These are phyloP conservation scores for Trematomus bernacchii DNA, from an alignment of 2,797 vertebrate species.

Conservation along the genomic window DNA sequence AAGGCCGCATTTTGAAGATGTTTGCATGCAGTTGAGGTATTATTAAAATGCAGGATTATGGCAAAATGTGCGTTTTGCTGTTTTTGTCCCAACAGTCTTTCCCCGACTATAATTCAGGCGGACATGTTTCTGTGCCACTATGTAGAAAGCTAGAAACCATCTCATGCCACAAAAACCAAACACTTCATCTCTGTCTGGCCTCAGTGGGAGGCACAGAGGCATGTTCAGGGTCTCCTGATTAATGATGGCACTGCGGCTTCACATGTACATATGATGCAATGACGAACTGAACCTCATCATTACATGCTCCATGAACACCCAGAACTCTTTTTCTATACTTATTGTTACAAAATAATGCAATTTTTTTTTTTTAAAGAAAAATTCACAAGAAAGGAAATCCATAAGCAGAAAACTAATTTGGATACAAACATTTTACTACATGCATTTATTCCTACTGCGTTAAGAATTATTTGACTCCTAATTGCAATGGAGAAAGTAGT, in stretches of 20 bases:
- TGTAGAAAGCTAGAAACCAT: slow-evolving; percentile 30
- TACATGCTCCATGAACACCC: background rate
- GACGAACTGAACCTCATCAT: background rate
- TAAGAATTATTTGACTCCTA: background rate
- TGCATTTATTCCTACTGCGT: background rate
- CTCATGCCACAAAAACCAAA: slow-evolving; percentile 20
- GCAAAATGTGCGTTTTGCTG: background rate
- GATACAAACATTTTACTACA: too few species aligned
- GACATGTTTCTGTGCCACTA: slow-evolving; percentile 34
- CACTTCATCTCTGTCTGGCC: slow-evolving; percentile 35
- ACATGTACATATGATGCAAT: slow-evolving; percentile 5
- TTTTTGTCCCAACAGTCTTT: background rate
- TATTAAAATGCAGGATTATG: slow-evolving; percentile 18
- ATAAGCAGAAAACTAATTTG: background rate
- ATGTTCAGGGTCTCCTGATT: slow-evolving; percentile 35
- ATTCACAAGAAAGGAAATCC: background rate
- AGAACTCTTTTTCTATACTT: background rate
- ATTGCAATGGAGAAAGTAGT: background rate
- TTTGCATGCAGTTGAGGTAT: background rate
- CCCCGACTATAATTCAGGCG: slow-evolving; percentile 5
- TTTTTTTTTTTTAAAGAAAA: too few species aligned
- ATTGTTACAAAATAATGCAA: background rate
- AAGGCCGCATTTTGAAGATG: background rate
- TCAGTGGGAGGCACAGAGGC: slow-evolving; percentile 24
- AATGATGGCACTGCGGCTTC: slow-evolving; percentile 18